Conservation (phyloP, 2,888 invertebrate species). For the Sarcophaga subvicina region DNA sequence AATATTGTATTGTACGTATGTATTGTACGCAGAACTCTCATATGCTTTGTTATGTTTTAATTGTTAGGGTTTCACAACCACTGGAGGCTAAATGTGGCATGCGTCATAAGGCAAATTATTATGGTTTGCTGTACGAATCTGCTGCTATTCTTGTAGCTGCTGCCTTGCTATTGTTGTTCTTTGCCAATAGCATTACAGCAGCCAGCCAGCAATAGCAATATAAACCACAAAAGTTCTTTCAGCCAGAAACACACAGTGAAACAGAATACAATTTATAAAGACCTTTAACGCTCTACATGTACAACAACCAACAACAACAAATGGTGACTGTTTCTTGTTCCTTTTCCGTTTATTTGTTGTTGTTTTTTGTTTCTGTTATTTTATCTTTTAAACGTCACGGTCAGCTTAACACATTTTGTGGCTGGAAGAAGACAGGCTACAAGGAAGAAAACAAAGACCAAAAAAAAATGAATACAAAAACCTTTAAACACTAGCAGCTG, state of each 20-base stretch:
- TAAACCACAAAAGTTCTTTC: neutral
- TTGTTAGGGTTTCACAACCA: slow-evolving; percentile 48
- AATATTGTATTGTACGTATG: too few relatives aligned
- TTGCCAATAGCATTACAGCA: neutral
- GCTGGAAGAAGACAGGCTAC: slow-evolving; percentile 3
- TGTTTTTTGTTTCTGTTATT: slow-evolving; percentile 36
- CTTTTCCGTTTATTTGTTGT: slow-evolving; percentile 14
- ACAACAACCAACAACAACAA: neutral
- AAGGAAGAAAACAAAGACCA: neutral
- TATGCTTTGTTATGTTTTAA: slow-evolving; percentile 7
- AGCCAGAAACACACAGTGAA: neutral
- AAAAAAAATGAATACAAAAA: slow-evolving; percentile 9
- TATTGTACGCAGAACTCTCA: neutral
- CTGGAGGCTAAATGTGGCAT: slow-evolving; percentile 66
- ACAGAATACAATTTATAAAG: neutral
- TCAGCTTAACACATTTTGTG: slow-evolving; percentile 68
- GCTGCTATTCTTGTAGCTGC: slow-evolving; percentile 8
- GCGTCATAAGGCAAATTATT: slow-evolving; percentile 66
- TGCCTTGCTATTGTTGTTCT: neutral
- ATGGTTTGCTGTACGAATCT: neutral
- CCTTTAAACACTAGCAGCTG: slow-evolving; percentile 39
- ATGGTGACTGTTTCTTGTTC: neutral
- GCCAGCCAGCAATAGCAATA: neutral
- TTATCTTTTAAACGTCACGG: slow-evolving; percentile 65
- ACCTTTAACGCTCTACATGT: neutral